A percentile compares a stretch with the other conserved stretches of the same genome.
phyloP scores from a whole-genome alignment of 2,113 vertebrate species.

The Chaetodon auriga region DNA sequence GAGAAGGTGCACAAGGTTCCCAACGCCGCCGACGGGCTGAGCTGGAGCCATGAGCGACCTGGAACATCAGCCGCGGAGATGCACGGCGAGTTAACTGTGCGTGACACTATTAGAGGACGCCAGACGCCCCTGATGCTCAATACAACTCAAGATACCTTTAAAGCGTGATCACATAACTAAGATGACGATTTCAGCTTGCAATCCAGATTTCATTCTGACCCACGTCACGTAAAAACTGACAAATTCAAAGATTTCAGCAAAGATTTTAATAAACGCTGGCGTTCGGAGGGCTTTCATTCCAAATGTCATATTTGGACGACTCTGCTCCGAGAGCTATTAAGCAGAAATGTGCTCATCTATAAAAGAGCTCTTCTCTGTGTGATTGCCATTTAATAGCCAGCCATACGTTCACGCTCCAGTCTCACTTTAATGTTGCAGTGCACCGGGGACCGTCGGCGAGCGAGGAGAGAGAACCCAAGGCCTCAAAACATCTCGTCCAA shows the following conservation, averaged over 20 bases:
- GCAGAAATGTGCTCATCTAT: slow-evolving; percentile 72
- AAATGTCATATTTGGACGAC: slow-evolving; percentile 73
- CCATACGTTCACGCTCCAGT: slow-evolving; percentile 69
- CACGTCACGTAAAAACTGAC: slow-evolving; percentile 48
- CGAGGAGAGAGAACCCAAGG: slow-evolving; percentile 41
- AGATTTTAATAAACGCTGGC: slow-evolving; percentile 64
- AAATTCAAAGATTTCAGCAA: slow-evolving; percentile 62
- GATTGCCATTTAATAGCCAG: slow-evolving; percentile 77
- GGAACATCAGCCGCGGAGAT: slow-evolving; percentile 1
- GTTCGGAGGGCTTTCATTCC: slow-evolving; percentile 56
- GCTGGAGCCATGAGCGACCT: background rate
- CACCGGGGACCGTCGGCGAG: slow-evolving; percentile 37
- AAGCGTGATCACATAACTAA: slow-evolving; percentile 36
- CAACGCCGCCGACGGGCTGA: slow-evolving; percentile 1
- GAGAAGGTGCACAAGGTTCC: slow-evolving; percentile 9
- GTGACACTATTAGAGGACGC: slow-evolving; percentile 40
- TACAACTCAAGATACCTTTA: background rate
- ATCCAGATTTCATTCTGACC: slow-evolving; percentile 40
- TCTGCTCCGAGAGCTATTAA: slow-evolving; percentile 72
- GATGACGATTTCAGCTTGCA: slow-evolving; percentile 24
- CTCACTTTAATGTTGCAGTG: slow-evolving; percentile 63
- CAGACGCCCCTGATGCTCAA: slow-evolving; percentile 16
- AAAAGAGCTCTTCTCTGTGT: slow-evolving; percentile 72
- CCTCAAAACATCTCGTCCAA: slow-evolving; percentile 63
- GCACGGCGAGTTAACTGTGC: slow-evolving; percentile 43